These are phyloP conservation scores for Pilophorus perplexus DNA, from an alignment of 2,888 invertebrate genomes.

Conservation along the genomic window DNA sequence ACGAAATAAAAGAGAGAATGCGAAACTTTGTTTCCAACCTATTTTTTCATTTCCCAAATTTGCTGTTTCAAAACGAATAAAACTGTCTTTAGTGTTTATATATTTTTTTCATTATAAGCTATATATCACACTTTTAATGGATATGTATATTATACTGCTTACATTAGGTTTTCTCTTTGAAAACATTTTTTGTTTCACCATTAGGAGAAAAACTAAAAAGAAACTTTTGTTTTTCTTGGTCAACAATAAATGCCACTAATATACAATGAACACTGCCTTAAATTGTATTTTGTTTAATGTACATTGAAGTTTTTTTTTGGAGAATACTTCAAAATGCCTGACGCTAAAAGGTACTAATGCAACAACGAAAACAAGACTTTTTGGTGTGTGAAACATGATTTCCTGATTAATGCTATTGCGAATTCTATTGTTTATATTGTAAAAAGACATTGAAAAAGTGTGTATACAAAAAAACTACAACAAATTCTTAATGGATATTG, in stretches of 20 bases:
- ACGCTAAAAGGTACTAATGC: slow-evolving; percentile 19
- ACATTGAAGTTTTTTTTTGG: slow-evolving; percentile 23
- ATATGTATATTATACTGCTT: slow-evolving; percentile 45
- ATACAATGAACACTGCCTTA: slow-evolving; percentile 39
- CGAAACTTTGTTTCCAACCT: slow-evolving; percentile 18
- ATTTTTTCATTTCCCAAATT: slow-evolving; percentile 6
- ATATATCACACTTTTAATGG: slow-evolving; percentile 47
- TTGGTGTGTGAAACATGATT: slow-evolving; percentile 34
- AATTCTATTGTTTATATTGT: slow-evolving; percentile 23
- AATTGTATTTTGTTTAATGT: slow-evolving; percentile 24
- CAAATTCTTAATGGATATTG: slow-evolving; percentile 33
- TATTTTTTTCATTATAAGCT: slow-evolving; percentile 39
- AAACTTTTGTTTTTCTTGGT: slow-evolving; percentile 32
- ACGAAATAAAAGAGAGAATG: slow-evolving; percentile 22
- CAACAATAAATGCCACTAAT: slow-evolving; percentile 40
- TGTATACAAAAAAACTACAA: slow-evolving; percentile 27
- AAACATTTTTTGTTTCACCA: slow-evolving; percentile 28
- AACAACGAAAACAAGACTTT: slow-evolving; percentile 3
- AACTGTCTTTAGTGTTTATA: slow-evolving; percentile 35
- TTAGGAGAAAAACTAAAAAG: slow-evolving; percentile 24
- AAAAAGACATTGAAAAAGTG: slow-evolving; percentile 25
- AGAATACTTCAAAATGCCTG: background rate
- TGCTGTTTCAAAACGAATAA: slow-evolving; percentile 8
- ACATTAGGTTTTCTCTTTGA: slow-evolving; percentile 26
- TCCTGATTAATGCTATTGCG: slow-evolving; percentile 22